Base-by-base conservation (phyloP, 1,140 invertebrate genomes). In the Grapholita molesta region DNA sequence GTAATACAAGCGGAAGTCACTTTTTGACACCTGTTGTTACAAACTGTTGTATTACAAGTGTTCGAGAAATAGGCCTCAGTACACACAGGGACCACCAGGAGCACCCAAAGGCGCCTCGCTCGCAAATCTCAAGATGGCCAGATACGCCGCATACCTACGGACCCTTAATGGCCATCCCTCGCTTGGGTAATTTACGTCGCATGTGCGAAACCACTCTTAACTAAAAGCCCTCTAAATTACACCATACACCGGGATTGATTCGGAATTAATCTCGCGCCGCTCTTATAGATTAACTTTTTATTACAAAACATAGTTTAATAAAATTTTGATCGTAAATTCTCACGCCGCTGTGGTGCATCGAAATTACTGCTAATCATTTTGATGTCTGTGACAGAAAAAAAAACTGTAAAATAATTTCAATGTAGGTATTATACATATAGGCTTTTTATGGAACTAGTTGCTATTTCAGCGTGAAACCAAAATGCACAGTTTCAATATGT, bases 181-280 rank as follows among this genome's bases (percentile, higher is more conserved):
- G 80, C 77, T 38, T 78, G 71, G 72, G 83, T 87, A 90, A 90
- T 89, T 90, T 90, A 89, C 86, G 88, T 89, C 86, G 88, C 83
- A 89, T 90, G 86, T 90, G 88, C 88, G 84, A 88, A 89, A 86
- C 86, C 81, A 83, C 84, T 88, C 81, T 88, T 88, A 88, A 88
- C 88, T 90, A 88, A 90, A 89, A 90, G 88, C 83, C 83, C 75
- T 81, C 80, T 88, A 89, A 91, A 89, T 91, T 89, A 85, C 82
- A 87, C 73, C 70, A 85, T 80, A 82, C 83, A 80, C 69, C 74
- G 76, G 80, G 79, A 89, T 90, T 87, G 86, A 89, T 88, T 88
- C 79, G 73, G 85, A 83, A 90, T 88, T 85, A 88, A 88, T 88
- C 83, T 88, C 73, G 71, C 69, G 75, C 76, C 74, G 73, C 74